Evolutionary conservation across 2,113 vertebrate genomes (phyloP).

Genomic region (Ailurus styani): DNA sequence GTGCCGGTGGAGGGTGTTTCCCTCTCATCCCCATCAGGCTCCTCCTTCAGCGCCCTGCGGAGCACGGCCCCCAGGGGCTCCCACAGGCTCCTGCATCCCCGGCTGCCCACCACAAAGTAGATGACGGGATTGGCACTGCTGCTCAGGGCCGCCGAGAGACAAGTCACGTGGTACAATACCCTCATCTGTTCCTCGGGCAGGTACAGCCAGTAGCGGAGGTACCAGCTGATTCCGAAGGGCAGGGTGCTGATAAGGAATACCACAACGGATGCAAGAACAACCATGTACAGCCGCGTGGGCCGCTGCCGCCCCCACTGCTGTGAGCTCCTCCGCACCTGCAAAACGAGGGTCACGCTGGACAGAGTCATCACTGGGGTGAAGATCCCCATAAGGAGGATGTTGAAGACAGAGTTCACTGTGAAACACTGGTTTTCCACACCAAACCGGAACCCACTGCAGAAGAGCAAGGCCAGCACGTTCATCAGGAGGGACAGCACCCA

Average conservation of each 20-base stretch:
- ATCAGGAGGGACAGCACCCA: constrained; percentile 13
- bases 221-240: constrained; percentile 53
- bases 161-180: accelerated
- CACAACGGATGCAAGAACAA: constrained; percentile 7
- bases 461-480: not conserved
- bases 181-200: not conserved
- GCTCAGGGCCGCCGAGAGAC: not conserved
- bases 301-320: not conserved
- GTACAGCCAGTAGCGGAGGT: not conserved
- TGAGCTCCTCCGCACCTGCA: not conserved
- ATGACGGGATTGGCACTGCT: not conserved
- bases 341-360: constrained; percentile 28
- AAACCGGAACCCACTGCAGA: not conserved
- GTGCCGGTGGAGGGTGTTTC: not conserved
- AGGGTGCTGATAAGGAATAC: constrained; percentile 44
- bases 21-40: not conserved
- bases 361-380: constrained; percentile 42
- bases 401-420: accelerated
- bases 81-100: no score
- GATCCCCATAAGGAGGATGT: not conserved
- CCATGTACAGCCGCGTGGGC: not conserved
- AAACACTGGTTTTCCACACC: accelerated
- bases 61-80: not conserved
- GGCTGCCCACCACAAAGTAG: constrained; percentile 35
- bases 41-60: not conserved